A percentile compares a stretch with the other conserved stretches of the same genome.
Evolutionary conservation across 2,888 invertebrate species (phyloP).

Genomic region (Thysanoteuthis rhombus): DNA sequence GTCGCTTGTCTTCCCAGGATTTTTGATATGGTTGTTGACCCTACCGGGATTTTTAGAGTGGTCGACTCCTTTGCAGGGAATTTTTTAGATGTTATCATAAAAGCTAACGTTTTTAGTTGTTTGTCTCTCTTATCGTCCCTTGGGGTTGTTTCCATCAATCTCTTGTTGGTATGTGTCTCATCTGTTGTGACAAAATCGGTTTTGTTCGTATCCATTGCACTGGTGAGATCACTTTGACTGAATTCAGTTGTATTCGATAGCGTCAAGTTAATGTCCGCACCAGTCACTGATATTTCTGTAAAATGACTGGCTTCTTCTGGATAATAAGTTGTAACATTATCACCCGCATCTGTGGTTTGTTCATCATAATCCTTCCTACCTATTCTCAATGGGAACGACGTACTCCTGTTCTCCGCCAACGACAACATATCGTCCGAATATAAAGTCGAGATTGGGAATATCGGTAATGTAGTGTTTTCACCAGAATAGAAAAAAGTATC

Average conservation of each 20-base stretch:
- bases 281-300: not conserved
- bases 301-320: not conserved
- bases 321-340: not conserved
- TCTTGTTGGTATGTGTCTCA: not conserved
- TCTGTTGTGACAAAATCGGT: not conserved
- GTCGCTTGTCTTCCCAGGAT: not conserved
- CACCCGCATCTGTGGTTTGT: not conserved
- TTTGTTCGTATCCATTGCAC: not conserved
- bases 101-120: not conserved
- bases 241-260: not conserved
- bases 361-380: not conserved
- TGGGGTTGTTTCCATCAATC: not conserved
- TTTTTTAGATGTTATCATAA: not conserved
- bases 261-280: not conserved
- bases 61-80: no score
- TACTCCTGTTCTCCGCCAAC: not conserved
- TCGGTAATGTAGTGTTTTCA: not conserved
- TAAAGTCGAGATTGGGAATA: not conserved
- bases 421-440: not conserved
- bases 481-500: not conserved
- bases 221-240: not conserved
- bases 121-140: not conserved
- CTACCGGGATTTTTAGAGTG: no score
- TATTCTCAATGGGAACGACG: not conserved
- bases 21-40: not conserved